Evolutionary conservation across 2,797 vertebrate genomes (phyloP).

Genomic region (Acanthurus leucopareius): DNA sequence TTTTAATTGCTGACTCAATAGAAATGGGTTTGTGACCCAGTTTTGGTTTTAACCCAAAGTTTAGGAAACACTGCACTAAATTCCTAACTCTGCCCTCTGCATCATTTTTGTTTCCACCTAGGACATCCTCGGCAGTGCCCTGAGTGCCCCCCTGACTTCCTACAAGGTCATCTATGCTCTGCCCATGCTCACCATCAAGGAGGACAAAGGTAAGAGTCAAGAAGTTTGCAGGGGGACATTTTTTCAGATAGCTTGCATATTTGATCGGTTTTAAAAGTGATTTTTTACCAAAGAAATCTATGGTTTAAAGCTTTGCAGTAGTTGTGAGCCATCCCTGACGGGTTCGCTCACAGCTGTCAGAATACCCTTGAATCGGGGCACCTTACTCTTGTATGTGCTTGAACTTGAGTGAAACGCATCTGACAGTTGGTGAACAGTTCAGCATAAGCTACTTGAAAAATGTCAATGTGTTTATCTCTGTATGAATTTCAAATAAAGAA

Average conservation of each 20-base stretch:
- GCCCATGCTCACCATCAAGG: constrained; percentile 99
- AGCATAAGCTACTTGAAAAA: constrained; percentile 1
- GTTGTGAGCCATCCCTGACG: background rate
- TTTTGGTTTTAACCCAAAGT: too few species aligned
- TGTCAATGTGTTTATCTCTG: background rate
- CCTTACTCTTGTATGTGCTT: background rate
- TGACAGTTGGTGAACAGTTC: constrained; percentile 5
- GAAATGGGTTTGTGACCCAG: too few species aligned
- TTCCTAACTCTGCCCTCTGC: background rate
- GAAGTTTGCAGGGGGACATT: background rate
- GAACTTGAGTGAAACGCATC: constrained; percentile 10
- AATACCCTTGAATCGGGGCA: background rate
- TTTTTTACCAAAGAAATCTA: background rate
- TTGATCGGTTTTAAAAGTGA: background rate
- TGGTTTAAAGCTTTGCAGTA: background rate
- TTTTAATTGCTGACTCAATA: too few species aligned
- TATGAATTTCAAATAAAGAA: constrained; percentile 7
- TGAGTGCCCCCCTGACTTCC: constrained; percentile 91
- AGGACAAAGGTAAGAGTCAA: constrained; percentile 93
- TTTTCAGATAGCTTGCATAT: background rate
- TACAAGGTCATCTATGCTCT: constrained; percentile 94
- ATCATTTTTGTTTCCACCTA: constrained; percentile 55
- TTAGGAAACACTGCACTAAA: too few species aligned
- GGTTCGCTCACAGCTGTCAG: background rate
- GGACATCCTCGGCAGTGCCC: constrained; percentile 93